Conservation (phyloP, 1,140 invertebrate genomes). For the Papilio polytes region DNA sequence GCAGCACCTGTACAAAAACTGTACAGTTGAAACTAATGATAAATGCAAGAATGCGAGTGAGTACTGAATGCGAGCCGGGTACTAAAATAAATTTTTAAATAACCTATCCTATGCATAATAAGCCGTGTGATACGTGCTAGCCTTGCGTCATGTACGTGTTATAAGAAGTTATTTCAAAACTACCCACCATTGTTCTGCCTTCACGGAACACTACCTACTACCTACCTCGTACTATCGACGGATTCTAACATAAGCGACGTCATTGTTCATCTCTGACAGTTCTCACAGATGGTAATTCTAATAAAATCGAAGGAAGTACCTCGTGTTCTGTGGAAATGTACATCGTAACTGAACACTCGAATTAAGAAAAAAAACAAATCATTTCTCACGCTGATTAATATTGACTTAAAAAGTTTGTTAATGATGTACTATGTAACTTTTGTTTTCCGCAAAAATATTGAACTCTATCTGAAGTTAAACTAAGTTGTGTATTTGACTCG, state of each 20-base stretch:
- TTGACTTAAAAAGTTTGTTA: background rate
- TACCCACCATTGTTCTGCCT: slow-evolving; percentile 79
- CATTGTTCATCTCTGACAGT: slow-evolving; percentile 66
- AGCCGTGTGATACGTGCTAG: slow-evolving; percentile 53
- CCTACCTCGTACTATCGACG: slow-evolving; percentile 59
- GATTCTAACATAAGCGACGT: slow-evolving; percentile 64
- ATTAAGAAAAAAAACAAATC: slow-evolving; percentile 21
- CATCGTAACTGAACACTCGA: slow-evolving; percentile 18
- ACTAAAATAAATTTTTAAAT: slow-evolving; percentile 66
- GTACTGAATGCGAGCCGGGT: slow-evolving; percentile 55
- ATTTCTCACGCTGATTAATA: background rate
- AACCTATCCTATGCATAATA: slow-evolving; percentile 68
- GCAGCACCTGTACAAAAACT: no score
- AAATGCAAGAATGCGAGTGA: slow-evolving; percentile 42
- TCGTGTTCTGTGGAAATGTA: slow-evolving; percentile 49
- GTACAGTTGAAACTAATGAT: background rate
- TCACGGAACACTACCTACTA: slow-evolving; percentile 80
- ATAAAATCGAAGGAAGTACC: slow-evolving; percentile 58
- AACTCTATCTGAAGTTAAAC: no score
- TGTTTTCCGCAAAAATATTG: background rate
- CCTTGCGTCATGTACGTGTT: slow-evolving; percentile 77
- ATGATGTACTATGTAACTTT: background rate
- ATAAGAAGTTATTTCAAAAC: slow-evolving; percentile 82
- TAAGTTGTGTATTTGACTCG: background rate
- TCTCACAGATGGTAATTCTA: slow-evolving; percentile 60